Evolutionary conservation across 1,140 invertebrate genomes (phyloP).

Genomic region (Diploscapter pachys): DNA sequence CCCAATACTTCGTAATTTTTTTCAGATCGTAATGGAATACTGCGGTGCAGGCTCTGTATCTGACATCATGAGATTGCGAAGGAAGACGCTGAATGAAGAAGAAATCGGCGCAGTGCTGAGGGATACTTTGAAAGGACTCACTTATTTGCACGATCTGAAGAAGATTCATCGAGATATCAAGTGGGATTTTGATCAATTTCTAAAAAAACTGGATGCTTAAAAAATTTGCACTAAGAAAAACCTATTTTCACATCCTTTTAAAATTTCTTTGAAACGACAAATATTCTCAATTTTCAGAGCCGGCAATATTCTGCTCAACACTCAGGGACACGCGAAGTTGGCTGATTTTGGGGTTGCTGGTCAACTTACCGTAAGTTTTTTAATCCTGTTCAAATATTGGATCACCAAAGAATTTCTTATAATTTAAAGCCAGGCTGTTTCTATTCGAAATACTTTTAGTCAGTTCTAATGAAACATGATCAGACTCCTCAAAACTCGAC

Average conservation of each 20-base stretch:
- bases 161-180: slow-evolving; percentile 72
- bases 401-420: no score
- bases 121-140: slow-evolving; percentile 90
- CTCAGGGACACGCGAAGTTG: slow-evolving; percentile 93
- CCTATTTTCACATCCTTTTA: no score
- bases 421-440: no score
- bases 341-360: slow-evolving; percentile 98
- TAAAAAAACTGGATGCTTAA: slow-evolving; percentile 1
- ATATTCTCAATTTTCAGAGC: slow-evolving; percentile 65
- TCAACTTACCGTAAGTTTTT: slow-evolving; percentile 77
- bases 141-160: slow-evolving; percentile 87
- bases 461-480: no score
- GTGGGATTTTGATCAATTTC: slow-evolving; percentile 24
- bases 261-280: neutral
- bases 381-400: no score
- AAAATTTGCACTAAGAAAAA: neutral
- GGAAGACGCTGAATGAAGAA: slow-evolving; percentile 86
- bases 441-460: no score
- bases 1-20: slow-evolving; percentile 7
- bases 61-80: slow-evolving; percentile 95
- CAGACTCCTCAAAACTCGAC: no score
- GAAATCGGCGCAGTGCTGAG: slow-evolving; percentile 93
- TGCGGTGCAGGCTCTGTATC: slow-evolving; percentile 98
- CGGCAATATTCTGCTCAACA: slow-evolving; percentile 95
- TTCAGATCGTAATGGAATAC: slow-evolving; percentile 98